phyloP scores from a whole-genome alignment of 2,113 vertebrate species.

The Apodemus speciosus region DNA sequence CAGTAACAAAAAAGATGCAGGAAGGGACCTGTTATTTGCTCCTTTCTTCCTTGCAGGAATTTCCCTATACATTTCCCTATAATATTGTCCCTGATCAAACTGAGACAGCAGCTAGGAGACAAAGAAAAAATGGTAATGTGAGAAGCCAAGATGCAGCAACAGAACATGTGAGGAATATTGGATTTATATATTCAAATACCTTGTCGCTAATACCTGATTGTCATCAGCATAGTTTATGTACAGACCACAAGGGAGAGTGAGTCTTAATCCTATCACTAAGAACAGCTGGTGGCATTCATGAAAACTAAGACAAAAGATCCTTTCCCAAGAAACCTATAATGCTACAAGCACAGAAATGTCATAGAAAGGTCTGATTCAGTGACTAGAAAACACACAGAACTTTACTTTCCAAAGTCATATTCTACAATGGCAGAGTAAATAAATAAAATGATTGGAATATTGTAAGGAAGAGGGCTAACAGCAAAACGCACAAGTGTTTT shows the following conservation, averaged over 20 bases:
- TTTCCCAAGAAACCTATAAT: not conserved
- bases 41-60: not conserved
- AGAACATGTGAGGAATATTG: not conserved
- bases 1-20: no score
- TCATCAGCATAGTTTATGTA: not conserved
- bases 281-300: not conserved
- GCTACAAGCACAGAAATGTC: not conserved
- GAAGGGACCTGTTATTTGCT: not conserved
- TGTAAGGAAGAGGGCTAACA: not conserved
- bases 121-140: not conserved
- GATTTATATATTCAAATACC: not conserved
- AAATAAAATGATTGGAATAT: not conserved
- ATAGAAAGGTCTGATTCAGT: not conserved
- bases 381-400: not conserved
- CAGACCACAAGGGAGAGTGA: not conserved
- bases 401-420: not conserved
- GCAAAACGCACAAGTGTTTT: not conserved
- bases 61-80: not conserved
- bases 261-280: not conserved
- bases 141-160: not conserved
- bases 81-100: not conserved
- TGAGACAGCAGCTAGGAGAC: not conserved
- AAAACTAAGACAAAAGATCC: not conserved
- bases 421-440: not conserved
- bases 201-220: not conserved